Evolutionary conservation across 2,888 invertebrate genomes (phyloP), one percentile per base, ranked within the genome.

Genomic region (Callinectes sapidus): DNA sequence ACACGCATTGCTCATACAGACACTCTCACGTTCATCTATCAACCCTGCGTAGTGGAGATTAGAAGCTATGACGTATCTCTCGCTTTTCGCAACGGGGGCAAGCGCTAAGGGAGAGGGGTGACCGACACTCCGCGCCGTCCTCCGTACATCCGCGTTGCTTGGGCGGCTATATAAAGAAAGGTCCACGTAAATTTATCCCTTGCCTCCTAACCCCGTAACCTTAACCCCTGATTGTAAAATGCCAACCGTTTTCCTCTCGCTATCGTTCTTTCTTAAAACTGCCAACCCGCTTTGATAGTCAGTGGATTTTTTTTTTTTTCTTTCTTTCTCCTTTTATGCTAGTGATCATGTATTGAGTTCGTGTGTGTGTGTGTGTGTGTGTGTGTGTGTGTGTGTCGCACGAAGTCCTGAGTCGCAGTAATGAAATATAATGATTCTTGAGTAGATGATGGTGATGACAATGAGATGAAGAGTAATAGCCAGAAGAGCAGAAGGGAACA

Each of bases 361-460:
- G n/a, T 81, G 81, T 81, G 81, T 81, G 81, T 81, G 81, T 81
- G 81, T 81, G 81, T 81, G 81, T 81, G 81, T 81, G 81, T 81
- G 81, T 81, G 81, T 81, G 81, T 81, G 8, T 35, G 81, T 32
- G 32, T 35, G 61, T 23, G 61, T 23, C 61, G 61, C 81, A 13
- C 81, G 35, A 71, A 28, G 16, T 81, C 35, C 35, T 35, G 81
- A 81, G 81, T 35, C 2, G 32, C 81, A 35, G 35, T 81, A 81
- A 81, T 81, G 81, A 81, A 35, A 32, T 42, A 87, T 87, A 54
- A 87, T 87, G 48, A 87, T 87, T 39, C n/a, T 87, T 87, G 35
- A 54, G 87, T 54, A 87, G 87, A 87, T 35, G 89, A 89, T 35
- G 89, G 16, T 35, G 89, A 89, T 35, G 89, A 89, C 8, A 66